These are phyloP conservation scores for Leptinotarsa juncta DNA, from an alignment of 2,888 invertebrate genomes.

Conservation along the genomic window DNA sequence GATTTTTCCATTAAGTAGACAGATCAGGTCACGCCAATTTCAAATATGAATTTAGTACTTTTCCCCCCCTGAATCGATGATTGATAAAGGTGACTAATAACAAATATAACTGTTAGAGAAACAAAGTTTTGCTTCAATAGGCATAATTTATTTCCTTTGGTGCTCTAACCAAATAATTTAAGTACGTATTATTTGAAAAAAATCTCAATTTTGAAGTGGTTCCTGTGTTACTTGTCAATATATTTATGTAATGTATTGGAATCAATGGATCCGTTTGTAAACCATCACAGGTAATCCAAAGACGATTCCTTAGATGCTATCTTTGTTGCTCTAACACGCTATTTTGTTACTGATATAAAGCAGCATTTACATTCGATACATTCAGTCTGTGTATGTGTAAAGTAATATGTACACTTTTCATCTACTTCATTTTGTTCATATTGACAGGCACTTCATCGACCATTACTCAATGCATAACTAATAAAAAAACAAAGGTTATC, in stretches of 20 bases:
- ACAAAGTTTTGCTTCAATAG: neutral
- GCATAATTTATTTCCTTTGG: too few species aligned
- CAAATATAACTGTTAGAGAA: neutral
- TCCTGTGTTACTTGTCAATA: too few species aligned
- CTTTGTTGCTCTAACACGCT: neutral
- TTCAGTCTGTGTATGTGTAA: slow-evolving; percentile 59
- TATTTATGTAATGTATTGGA: too few species aligned
- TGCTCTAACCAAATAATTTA: too few species aligned
- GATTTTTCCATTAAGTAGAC: slow-evolving; percentile 30
- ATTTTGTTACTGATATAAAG: slow-evolving; percentile 8
- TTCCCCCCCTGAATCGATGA: neutral
- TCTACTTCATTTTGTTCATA: slow-evolving; percentile 15
- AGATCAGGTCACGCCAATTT: slow-evolving; percentile 38
- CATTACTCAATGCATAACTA: slow-evolving; percentile 28
- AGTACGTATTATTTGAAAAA: too few species aligned
- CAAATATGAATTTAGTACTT: neutral
- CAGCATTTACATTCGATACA: slow-evolving; percentile 50
- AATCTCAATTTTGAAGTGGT: too few species aligned
- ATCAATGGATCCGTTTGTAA: too few species aligned
- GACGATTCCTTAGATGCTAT: neutral
- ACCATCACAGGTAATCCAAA: too few species aligned
- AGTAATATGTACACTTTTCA: slow-evolving; percentile 35
- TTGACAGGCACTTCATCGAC: slow-evolving; percentile 36
- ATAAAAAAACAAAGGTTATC: slow-evolving; percentile 56
- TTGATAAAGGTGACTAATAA: neutral